Conservation (phyloP, 2,888 invertebrate species). For the Caenorhabditis sp. region DNA sequence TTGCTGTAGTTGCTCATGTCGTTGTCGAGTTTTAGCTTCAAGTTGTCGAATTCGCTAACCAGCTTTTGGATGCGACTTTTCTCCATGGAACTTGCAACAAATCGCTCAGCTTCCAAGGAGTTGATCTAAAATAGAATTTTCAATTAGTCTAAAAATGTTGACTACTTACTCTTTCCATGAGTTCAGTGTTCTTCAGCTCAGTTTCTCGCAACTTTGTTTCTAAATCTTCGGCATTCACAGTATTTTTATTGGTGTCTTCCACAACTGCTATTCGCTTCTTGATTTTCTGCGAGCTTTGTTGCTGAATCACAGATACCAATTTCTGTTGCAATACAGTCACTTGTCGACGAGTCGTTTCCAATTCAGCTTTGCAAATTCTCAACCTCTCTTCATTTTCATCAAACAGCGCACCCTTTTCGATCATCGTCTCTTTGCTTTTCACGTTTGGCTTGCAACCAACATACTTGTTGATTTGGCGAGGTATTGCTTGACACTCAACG, state of each 20-base stretch:
- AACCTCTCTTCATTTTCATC: constrained; percentile 77
- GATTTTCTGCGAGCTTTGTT: constrained; percentile 53
- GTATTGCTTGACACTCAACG: constrained; percentile 79
- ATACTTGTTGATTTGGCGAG: constrained; percentile 78
- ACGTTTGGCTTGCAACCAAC: constrained; percentile 79
- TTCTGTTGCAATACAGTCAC: constrained; percentile 80
- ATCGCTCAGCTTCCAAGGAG: constrained; percentile 70
- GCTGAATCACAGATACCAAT: constrained; percentile 69
- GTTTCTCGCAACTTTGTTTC: constrained; percentile 42
- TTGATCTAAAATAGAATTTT: constrained; percentile 49
- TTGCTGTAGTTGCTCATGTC: constrained; percentile 72
- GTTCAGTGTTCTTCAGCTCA: constrained; percentile 53
- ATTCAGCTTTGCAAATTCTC: constrained; percentile 74
- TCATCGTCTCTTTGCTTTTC: constrained; percentile 73
- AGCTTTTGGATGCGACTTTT: constrained; percentile 74
- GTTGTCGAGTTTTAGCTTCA: constrained; percentile 76
- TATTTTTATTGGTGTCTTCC: constrained; percentile 49
- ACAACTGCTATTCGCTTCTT: constrained; percentile 53
- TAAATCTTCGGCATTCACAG: constrained; percentile 31
- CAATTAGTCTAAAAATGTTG: neutral
- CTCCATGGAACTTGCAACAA: constrained; percentile 65
- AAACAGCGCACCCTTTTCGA: constrained; percentile 80
- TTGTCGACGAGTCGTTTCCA: constrained; percentile 75
- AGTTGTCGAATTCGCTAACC: constrained; percentile 78
- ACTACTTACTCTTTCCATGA: constrained; percentile 36